These are phyloP conservation scores for Microplitis demolitor DNA, from an alignment of 1,140 invertebrate genomes.

Conservation along the genomic window DNA sequence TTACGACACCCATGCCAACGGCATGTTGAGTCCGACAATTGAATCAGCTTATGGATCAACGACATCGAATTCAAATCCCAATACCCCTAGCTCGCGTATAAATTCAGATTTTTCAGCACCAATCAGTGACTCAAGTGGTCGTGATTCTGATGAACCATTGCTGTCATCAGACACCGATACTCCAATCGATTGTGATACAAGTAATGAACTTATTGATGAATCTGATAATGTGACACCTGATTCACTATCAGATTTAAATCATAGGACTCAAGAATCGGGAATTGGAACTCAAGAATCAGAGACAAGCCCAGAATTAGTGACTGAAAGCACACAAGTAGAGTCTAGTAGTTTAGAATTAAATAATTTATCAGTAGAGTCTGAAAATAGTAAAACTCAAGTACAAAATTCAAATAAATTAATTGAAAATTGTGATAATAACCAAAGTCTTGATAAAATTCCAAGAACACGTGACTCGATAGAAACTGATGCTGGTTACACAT, in stretches of 20 bases:
- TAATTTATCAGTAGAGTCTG: not conserved
- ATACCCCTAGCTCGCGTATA: not conserved
- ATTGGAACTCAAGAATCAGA: too few species aligned
- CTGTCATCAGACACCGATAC: not conserved
- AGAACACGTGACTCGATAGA: slow-evolving; percentile 16
- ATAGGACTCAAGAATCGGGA: too few species aligned
- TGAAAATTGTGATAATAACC: not conserved
- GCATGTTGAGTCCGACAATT: not conserved
- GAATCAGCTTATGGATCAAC: slow-evolving; percentile 18
- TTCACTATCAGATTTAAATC: too few species aligned
- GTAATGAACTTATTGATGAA: not conserved
- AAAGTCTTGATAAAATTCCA: not conserved
- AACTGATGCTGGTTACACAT: slow-evolving; percentile 26
- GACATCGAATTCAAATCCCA: slow-evolving; percentile 1
- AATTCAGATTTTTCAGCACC: slow-evolving; percentile 1
- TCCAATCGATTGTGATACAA: not conserved
- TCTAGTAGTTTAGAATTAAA: too few species aligned
- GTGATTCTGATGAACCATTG: not conserved
- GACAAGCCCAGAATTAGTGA: too few species aligned
- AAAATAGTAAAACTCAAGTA: not conserved
- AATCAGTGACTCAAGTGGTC: not conserved
- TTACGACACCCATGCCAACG: not conserved
- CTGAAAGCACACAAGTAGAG: too few species aligned
- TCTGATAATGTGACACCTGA: not conserved
- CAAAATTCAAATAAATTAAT: not conserved